Conservation (phyloP, 1,140 invertebrate species). For the Rhyzopertha dominica region DNA sequence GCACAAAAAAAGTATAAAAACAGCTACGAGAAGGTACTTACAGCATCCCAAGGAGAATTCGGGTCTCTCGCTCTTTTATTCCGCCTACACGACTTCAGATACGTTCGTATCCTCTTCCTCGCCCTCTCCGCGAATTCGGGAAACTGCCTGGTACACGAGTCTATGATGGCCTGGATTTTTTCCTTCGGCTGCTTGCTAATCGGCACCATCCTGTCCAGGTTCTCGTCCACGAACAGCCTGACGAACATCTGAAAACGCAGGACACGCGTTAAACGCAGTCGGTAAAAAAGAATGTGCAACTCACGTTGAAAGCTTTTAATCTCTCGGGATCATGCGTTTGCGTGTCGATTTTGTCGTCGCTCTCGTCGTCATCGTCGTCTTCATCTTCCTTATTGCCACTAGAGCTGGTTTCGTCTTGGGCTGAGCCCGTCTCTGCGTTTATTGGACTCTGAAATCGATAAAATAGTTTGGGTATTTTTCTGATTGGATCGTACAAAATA, state of each 20-base stretch:
- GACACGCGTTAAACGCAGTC: background rate
- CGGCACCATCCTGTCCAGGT: conserved; percentile 91
- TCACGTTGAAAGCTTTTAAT: conserved; percentile 95
- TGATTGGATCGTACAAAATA: too few species aligned
- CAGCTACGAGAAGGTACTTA: too few species aligned
- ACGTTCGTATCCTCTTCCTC: conserved; percentile 90
- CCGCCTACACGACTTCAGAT: conserved; percentile 90
- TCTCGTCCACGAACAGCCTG: conserved; percentile 93
- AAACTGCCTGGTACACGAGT: conserved; percentile 93
- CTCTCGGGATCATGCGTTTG: conserved; percentile 90
- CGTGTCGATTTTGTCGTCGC: conserved; percentile 80
- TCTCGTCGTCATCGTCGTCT: conserved; percentile 88
- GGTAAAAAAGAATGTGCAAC: conserved; percentile 37
- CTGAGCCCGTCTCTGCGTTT: conserved; percentile 62
- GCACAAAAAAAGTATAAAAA: conserved; percentile 40
- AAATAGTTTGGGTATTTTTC: too few species aligned
- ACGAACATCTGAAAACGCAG: conserved; percentile 85
- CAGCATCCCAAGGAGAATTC: conserved; percentile 60
- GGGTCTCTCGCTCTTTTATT: conserved; percentile 85
- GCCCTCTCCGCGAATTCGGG: conserved; percentile 93
- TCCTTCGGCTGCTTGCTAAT: conserved; percentile 97
- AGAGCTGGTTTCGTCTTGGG: conserved; percentile 85
- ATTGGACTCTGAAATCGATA: conserved; percentile 56
- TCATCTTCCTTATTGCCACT: conserved; percentile 89
- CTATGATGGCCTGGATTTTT: conserved; percentile 96